Conservation (phyloP, 2,888 invertebrate genomes). For the Aspidiotus rigidus region DNA sequence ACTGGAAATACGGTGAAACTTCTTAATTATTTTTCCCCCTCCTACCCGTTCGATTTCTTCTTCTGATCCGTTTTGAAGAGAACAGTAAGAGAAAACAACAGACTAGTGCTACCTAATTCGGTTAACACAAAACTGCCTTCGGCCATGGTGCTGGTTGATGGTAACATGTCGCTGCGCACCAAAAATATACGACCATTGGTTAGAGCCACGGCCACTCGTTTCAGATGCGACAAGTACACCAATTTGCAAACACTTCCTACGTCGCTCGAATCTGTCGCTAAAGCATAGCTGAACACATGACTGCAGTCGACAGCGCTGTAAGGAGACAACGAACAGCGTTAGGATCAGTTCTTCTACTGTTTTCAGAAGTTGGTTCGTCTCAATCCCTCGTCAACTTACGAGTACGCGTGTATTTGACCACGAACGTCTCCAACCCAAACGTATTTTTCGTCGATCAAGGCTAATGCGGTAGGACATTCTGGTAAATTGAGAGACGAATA, state of each 20-base stretch:
- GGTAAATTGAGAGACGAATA: slow-evolving; percentile 50
- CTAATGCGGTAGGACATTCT: slow-evolving; percentile 46
- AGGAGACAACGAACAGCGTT: neutral
- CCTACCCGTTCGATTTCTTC: slow-evolving; percentile 35
- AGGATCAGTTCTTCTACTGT: neutral
- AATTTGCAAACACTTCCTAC: slow-evolving; percentile 55
- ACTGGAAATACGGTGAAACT: no score
- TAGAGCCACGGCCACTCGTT: slow-evolving; percentile 71
- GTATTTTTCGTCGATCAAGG: slow-evolving; percentile 42
- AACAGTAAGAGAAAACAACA: slow-evolving; percentile 53
- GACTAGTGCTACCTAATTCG: slow-evolving; percentile 61
- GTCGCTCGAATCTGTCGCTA: slow-evolving; percentile 57
- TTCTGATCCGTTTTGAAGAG: slow-evolving; percentile 45
- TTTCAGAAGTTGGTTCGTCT: neutral
- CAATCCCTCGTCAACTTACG: slow-evolving; percentile 34
- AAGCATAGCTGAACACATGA: slow-evolving; percentile 54
- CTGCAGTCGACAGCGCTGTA: slow-evolving; percentile 49
- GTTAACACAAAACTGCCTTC: slow-evolving; percentile 70
- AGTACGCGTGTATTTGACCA: slow-evolving; percentile 74
- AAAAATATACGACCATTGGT: slow-evolving; percentile 68
- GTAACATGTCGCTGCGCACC: slow-evolving; percentile 54
- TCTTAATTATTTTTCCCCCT: neutral
- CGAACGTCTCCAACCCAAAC: slow-evolving; percentile 86
- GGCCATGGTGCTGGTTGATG: slow-evolving; percentile 52
- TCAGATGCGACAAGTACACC: slow-evolving; percentile 55